Evolutionary conservation across 1,140 invertebrate genomes (phyloP).

Genomic region (Pentalonia nigronervosa): DNA sequence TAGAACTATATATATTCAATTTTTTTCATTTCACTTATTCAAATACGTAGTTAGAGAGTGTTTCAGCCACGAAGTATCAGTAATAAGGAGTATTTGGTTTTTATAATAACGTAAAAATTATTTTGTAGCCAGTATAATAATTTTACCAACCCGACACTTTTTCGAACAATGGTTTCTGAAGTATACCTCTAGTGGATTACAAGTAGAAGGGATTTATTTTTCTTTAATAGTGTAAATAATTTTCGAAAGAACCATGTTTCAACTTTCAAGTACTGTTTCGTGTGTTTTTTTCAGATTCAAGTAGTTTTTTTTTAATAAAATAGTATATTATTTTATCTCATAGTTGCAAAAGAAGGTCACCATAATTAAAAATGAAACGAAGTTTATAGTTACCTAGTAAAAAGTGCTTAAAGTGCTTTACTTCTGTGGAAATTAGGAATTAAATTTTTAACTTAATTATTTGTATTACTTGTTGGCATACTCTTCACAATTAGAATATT

Average conservation of each 20-base stretch:
- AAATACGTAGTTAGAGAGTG: not conserved
- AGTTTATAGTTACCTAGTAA: not conserved
- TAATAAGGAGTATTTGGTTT: constrained; percentile 33
- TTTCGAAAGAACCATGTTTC: constrained; percentile 23
- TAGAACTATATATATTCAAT: not conserved
- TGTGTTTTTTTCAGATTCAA: not conserved
- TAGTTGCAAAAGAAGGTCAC: not conserved
- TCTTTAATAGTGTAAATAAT: constrained; percentile 19
- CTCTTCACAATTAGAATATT: not conserved
- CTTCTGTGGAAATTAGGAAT: not conserved
- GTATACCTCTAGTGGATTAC: constrained; percentile 21
- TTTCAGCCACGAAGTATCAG: not conserved
- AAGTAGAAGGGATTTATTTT: constrained; percentile 18
- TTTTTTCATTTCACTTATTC: not conserved
- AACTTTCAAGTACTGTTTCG: constrained; percentile 42
- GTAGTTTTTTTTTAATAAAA: constrained; percentile 8
- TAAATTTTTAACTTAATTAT: not conserved
- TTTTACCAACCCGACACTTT: constrained; percentile 43
- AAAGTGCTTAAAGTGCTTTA: not conserved
- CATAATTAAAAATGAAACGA: not conserved
- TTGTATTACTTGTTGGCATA: not conserved
- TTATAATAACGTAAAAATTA: constrained; percentile 47
- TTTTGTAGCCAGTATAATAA: constrained; percentile 39
- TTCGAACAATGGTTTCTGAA: constrained; percentile 49
- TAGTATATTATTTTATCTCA: constrained; percentile 33